Conservation (phyloP, 1,140 invertebrate species). For the Notospermus geniculatus region DNA sequence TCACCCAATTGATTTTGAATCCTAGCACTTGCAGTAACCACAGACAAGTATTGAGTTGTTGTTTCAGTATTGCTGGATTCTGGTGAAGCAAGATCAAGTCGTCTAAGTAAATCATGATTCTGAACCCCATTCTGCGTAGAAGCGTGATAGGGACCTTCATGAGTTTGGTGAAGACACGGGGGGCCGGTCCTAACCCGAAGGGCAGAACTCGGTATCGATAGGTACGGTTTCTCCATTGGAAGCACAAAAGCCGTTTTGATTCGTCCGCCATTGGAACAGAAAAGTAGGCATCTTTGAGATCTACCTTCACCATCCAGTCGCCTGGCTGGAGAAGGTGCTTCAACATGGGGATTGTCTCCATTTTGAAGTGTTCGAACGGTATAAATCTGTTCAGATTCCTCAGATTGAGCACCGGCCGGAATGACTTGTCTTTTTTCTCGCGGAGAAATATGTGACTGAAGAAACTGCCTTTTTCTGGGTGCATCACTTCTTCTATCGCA, state of each 20-base stretch:
- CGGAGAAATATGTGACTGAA: neutral
- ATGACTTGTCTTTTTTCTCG: slow-evolving; percentile 6
- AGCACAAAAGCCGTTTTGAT: neutral
- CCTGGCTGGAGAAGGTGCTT: neutral
- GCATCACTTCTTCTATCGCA: neutral
- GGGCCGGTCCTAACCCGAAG: neutral
- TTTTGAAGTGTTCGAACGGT: slow-evolving; percentile 2
- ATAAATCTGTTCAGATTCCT: neutral
- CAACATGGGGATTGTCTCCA: slow-evolving; percentile 3
- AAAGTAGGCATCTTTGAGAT: slow-evolving; percentile 6
- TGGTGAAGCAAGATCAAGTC: neutral
- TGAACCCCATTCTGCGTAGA: neutral
- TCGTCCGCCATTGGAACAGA: neutral
- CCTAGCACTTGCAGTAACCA: too few relatives aligned
- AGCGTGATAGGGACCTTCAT: neutral
- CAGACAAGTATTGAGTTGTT: too few relatives aligned
- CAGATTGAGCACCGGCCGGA: slow-evolving; percentile 9
- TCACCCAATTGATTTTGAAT: neutral
- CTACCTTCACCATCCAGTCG: slow-evolving; percentile 3
- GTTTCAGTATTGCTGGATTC: too few relatives aligned
- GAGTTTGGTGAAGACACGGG: slow-evolving; percentile 6
- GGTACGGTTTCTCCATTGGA: neutral
- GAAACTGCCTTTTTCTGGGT: neutral
- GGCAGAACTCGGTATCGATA: neutral
- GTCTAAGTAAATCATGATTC: slow-evolving; percentile 5